Percentiles rank a stretch among this genome's conserved stretches.
Evolutionary conservation across 2,113 vertebrate genomes (phyloP).

Genomic region (Sylvia atricapilla): DNA sequence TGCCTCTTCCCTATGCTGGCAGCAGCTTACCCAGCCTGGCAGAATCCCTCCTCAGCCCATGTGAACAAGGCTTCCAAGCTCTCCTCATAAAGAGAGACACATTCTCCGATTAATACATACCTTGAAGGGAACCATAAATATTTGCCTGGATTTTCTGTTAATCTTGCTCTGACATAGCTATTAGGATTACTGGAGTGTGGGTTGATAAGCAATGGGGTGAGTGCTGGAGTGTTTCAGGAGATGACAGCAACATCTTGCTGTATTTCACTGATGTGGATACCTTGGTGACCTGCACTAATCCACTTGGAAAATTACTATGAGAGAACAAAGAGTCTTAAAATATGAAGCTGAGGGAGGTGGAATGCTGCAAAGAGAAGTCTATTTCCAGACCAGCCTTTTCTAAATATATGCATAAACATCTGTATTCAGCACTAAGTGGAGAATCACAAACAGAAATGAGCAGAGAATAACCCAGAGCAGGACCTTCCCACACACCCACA

Average conservation of each 20-base stretch:
- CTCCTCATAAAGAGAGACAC: background rate
- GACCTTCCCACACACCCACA: background rate
- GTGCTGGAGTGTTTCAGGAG: background rate
- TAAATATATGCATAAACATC: background rate
- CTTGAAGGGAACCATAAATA: conserved; percentile 39
- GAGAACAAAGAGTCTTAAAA: conserved; percentile 8
- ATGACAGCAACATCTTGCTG: background rate
- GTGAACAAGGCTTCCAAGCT: background rate
- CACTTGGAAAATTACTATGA: conserved; percentile 21
- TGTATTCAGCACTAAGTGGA: background rate
- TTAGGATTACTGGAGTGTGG: conserved; percentile 33
- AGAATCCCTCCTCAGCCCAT: background rate
- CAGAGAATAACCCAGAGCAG: background rate
- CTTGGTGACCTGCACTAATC: conserved; percentile 20
- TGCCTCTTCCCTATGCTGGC: background rate
- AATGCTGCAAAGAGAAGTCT: background rate
- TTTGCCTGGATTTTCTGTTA: conserved; percentile 30
- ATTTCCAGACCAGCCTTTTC: background rate
- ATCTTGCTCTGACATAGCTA: conserved; percentile 26
- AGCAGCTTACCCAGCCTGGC: background rate
- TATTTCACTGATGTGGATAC: conserved; percentile 21
- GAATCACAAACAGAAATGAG: background rate
- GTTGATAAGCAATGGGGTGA: conserved; percentile 1
- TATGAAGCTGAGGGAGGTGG: background rate
- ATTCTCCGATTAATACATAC: background rate